Evolutionary conservation across 37 sponge, comb jelly and placozoan genomes (phyloP), one percentile per base, ranked within the genome.

Genomic region (Halisarca cf. caerulea): DNA sequence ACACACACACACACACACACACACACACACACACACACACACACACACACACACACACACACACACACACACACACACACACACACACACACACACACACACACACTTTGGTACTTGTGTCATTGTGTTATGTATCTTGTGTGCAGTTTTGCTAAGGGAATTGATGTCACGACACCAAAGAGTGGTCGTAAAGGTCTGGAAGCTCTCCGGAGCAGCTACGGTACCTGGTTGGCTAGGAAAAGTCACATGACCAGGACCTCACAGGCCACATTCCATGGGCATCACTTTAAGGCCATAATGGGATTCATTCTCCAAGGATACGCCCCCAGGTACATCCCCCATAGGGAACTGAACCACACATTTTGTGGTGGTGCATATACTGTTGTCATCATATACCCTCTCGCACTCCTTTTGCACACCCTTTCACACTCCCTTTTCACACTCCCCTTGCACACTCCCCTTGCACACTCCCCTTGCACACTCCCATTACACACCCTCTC

Each of bases 231-330:
- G 62, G 90, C 88, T n/a, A 85, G 96, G 24, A 89, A 83, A 2
- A 35, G 81, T 53, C 91, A 92, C 88, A 88, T 92, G 93, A 92
- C 90, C 71, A 89, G 86, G 72, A 77, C 88, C n/a, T 90, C 94
- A 20, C 88, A 88, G 78, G 91, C 86, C 11, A 95, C 93, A 21
- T 95, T 95, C 83, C 90, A 92, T 54, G 91, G 88, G 6, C 93
- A 95, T 81, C 96, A 95, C 90, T 95, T 95, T 82, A 88, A 93
- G 80, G 93, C 93, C 73, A 92, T 95, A 74, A 90, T 95, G 96
- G 89, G 91, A 27, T 95, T 95, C 86, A 90, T 95, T 55, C 90
- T 92, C 64, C 84, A 95, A 30, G 96, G 92, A 24, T 82, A 68
- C 27, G 86, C 93, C 9, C 93, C 96, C n/a, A 92, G 93, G 96